Conservation (phyloP, 2,797 vertebrate genomes). For the Sebastolobus altivelis region DNA sequence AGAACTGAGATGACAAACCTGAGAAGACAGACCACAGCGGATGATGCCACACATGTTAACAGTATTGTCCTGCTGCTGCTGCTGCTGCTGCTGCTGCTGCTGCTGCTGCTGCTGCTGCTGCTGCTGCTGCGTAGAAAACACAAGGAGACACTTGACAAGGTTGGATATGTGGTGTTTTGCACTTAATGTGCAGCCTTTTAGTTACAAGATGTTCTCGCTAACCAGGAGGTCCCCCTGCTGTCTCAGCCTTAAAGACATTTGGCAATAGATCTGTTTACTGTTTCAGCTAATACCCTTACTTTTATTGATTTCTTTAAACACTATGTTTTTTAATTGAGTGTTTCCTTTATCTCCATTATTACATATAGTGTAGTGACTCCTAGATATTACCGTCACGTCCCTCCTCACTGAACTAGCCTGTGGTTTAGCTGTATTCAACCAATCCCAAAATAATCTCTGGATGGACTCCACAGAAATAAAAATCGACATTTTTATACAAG, state of each 20-base stretch:
- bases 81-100: conserved; percentile 7
- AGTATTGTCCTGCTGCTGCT: neutral
- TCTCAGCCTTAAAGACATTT: conserved; percentile 41
- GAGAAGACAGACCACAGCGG: conserved; percentile 41
- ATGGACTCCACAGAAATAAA: neutral
- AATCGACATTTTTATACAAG: too few species aligned
- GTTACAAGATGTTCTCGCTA: conserved; percentile 53
- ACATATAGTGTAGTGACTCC: neutral
- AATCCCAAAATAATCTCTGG: conserved; percentile 27
- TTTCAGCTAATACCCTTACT: conserved; percentile 26
- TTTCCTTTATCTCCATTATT: conserved; percentile 30
- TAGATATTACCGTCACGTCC: neutral
- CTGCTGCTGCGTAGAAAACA: conserved; percentile 37
- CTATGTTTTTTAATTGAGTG: conserved; percentile 18
- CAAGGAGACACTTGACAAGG: conserved; percentile 38
- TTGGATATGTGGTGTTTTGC: conserved; percentile 48
- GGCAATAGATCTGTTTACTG: conserved; percentile 7
- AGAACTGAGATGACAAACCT: conserved; percentile 59
- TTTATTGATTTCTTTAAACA: conserved; percentile 33
- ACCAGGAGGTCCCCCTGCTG: conserved; percentile 52
- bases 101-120: too few species aligned
- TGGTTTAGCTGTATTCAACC: conserved; percentile 34
- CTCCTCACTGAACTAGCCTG: conserved; percentile 34
- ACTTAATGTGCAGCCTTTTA: conserved; percentile 56
- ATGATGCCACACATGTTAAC: conserved; percentile 60